Conservation (phyloP, 2,113 vertebrate genomes). For the Cyanoderma ruficeps region DNA sequence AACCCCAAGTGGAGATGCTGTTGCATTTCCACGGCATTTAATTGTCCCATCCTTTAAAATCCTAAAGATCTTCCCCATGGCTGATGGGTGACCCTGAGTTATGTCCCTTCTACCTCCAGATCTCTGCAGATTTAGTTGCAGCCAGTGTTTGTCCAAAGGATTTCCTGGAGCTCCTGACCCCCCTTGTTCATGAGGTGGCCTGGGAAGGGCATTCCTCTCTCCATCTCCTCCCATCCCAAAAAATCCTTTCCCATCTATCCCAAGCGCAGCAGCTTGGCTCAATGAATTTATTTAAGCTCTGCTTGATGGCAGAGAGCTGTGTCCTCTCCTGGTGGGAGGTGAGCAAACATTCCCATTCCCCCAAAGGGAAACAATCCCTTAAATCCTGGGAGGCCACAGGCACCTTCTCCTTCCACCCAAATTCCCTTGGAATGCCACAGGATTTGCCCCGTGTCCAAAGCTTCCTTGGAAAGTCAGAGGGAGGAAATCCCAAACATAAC, state of each 20-base stretch:
- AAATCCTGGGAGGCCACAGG: background rate
- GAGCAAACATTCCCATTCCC: rapidly evolving
- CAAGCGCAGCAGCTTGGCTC: background rate
- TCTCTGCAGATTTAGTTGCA: background rate
- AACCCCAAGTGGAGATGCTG: background rate
- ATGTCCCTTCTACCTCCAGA: background rate
- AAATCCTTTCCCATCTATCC: background rate
- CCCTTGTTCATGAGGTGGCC: background rate
- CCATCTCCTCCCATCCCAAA: background rate
- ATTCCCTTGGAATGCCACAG: background rate
- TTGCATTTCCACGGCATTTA: background rate
- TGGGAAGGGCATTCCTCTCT: background rate
- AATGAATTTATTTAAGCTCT: background rate
- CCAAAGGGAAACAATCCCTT: background rate
- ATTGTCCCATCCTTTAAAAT: background rate
- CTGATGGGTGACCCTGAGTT: background rate
- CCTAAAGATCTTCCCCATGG: background rate
- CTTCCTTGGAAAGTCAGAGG: background rate
- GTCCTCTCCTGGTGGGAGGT: background rate
- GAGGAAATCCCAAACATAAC: background rate
- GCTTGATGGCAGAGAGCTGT: background rate
- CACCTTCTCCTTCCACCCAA: background rate
- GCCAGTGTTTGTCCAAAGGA: background rate
- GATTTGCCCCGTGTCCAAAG: background rate
- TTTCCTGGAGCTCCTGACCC: background rate